Base-by-base conservation (phyloP, 2,797 vertebrate genomes). In the Leptoclinus maculatus region DNA sequence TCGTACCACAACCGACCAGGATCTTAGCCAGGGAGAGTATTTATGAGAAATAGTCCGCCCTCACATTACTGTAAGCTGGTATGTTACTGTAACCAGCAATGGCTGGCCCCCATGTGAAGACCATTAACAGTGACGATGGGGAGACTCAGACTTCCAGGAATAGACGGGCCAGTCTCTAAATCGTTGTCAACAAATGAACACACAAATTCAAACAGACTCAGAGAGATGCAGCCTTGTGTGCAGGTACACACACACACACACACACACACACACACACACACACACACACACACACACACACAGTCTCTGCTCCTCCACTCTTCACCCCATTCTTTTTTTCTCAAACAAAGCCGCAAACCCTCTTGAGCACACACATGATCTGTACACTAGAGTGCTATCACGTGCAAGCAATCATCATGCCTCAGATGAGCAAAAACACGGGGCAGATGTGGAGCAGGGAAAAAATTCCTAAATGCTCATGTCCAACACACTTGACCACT, bases 61-160 rank as follows among this genome's bases (percentile, higher is more conserved):
- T 87, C 78, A 54, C 58, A 87, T 94, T 94, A 93, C 92, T 88
- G 93, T 94, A 93, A 94, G 83, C 80, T 69, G 71, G 87, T 71
- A 86, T 87, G 84, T 91, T 93, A 91, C 90, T 82, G 90, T 93
- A 94, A 94, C 79, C 84, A 83, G 76, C 76, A n/a, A 10, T 49
- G 83, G 76, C 80, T 79, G 77, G 68, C 41, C 83, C 83, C 77
- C 93, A 94, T 89, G 78, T 91, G 93, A 90, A 92, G 79, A 76
- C 86, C 90, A 92, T 94, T 94, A 93, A 85, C 64, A 49, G 70
- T 47, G 74, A 79, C 39, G 82, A 81, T 63, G 71, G 76, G 77
- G 79, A 51, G 79, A 78, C 71, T 76, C 47, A 12, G 77, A 68
- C 73, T 92, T 93, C 91, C 89, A 89, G 87, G 84, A 93, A 93